Evolutionary conservation across 2,113 vertebrate species (phyloP).

Genomic region (Ochotona curzoniae): DNA sequence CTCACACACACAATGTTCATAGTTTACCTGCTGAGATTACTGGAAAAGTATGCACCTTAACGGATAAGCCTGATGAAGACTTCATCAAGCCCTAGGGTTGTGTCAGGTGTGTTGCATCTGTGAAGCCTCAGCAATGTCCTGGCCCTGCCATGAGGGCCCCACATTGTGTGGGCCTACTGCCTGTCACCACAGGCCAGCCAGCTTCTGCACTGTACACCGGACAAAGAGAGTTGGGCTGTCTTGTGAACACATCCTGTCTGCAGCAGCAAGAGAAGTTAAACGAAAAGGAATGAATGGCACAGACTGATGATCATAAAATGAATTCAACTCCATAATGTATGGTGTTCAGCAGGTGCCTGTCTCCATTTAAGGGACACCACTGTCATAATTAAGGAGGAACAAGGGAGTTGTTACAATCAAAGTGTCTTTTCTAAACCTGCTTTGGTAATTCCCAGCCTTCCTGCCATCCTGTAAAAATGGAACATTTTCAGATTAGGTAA

Average conservation of each 20-base stretch:
- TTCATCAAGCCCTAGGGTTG: too few relatives aligned
- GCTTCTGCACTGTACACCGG: fast-evolving
- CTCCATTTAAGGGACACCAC: not conserved
- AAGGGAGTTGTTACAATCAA: not conserved
- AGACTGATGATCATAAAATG: not conserved
- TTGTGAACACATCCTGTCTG: not conserved
- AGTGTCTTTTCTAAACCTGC: not conserved
- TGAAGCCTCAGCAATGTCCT: fast-evolving
- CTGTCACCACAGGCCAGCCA: fast-evolving
- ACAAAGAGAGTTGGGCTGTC: fast-evolving
- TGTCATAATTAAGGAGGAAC: too few relatives aligned
- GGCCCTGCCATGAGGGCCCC: not conserved
- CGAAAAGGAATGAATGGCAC: not conserved
- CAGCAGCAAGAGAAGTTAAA: not conserved
- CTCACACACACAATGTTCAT: too few relatives aligned
- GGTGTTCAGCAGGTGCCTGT: not conserved
- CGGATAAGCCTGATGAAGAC: not conserved
- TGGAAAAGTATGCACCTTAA: not conserved
- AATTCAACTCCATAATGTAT: fast-evolving
- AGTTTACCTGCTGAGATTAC: too few relatives aligned
- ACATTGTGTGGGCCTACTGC: fast-evolving
- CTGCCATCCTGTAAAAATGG: not conserved
- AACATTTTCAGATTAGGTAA: not conserved
- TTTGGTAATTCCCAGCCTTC: not conserved
- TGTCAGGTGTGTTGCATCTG: not conserved